A percentile compares a stretch with the other conserved stretches of the same genome.
These are phyloP conservation scores for Andrena bicolor DNA, from an alignment of 2,888 invertebrate genomes.

Conservation along the genomic window DNA sequence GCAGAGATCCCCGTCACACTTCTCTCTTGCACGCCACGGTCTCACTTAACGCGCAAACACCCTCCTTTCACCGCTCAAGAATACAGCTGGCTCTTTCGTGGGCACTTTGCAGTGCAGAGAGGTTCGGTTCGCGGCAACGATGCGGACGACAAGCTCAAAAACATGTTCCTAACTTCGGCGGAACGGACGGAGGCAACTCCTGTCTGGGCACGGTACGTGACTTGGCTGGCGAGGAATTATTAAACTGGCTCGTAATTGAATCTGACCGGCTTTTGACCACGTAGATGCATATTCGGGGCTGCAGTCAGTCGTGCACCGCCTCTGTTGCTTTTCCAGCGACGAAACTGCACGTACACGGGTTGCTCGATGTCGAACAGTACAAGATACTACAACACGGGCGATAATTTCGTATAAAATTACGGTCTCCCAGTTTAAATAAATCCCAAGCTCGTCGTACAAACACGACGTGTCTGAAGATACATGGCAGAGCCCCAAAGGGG, in stretches of 20 bases:
- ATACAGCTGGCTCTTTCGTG: constrained; percentile 25
- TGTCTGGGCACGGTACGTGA: constrained; percentile 66
- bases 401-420: not conserved
- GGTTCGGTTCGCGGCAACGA: constrained; percentile 26
- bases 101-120: not conserved
- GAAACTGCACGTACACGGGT: constrained; percentile 11
- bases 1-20: constrained; percentile 1
- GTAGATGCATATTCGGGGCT: constrained; percentile 68
- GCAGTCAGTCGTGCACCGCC: constrained; percentile 40
- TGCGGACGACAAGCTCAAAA: constrained; percentile 66
- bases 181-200: constrained; percentile 41
- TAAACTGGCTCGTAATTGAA: constrained; percentile 78
- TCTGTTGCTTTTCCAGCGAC: constrained; percentile 6
- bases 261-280: constrained; percentile 77
- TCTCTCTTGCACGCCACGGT: constrained; percentile 12
- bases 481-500: not conserved
- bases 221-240: constrained; percentile 75
- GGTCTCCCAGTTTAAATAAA: not conserved
- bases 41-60: not conserved
- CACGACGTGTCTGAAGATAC: not conserved
- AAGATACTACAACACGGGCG: not conserved
- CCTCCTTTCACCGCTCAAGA: constrained; percentile 14
- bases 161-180: constrained; percentile 68
- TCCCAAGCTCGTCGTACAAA: not conserved
- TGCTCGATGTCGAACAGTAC: constrained; percentile 23